Conservation (phyloP, 2,113 vertebrate species). For the Pseudorasbora parva region DNA sequence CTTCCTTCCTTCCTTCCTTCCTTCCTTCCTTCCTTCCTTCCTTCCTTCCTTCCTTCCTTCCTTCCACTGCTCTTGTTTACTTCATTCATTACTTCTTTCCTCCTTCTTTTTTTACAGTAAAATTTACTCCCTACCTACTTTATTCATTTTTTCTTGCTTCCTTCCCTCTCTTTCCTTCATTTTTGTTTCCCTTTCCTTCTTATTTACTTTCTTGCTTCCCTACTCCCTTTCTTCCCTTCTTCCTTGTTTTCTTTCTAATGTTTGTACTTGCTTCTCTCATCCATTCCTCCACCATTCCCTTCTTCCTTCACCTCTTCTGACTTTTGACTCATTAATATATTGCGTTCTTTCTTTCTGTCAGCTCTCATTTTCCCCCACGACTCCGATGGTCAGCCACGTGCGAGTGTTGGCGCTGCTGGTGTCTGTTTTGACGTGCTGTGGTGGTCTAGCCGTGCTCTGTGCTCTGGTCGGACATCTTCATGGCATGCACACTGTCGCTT, state of each 20-base stretch:
- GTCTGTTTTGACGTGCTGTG: slow-evolving; percentile 88
- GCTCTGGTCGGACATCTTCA: slow-evolving; percentile 84
- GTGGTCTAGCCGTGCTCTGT: slow-evolving; percentile 85
- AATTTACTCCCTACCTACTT: not conserved
- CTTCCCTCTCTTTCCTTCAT: no score
- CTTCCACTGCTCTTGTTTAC: not conserved
- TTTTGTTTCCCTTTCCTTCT: not conserved
- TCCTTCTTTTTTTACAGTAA: not conserved
- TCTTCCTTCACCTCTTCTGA: not conserved
- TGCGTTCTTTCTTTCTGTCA: slow-evolving; percentile 60
- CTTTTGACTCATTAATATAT: accelerated
- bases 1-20: not conserved
- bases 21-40: not conserved
- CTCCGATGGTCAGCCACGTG: slow-evolving; percentile 91
- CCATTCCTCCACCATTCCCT: not conserved
- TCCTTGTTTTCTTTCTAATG: not conserved
- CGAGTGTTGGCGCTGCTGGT: slow-evolving; percentile 87
- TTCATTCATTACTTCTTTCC: not conserved
- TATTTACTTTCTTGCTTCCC: no score
- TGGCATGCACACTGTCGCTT: slow-evolving; percentile 92
- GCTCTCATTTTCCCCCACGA: slow-evolving; percentile 97
- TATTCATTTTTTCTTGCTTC: not conserved
- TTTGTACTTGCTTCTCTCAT: not conserved
- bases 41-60: not conserved
- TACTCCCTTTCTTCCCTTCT: not conserved